Evolutionary conservation across 2,888 invertebrate genomes (phyloP).

Genomic region (Carpatolechia fugitivella): DNA sequence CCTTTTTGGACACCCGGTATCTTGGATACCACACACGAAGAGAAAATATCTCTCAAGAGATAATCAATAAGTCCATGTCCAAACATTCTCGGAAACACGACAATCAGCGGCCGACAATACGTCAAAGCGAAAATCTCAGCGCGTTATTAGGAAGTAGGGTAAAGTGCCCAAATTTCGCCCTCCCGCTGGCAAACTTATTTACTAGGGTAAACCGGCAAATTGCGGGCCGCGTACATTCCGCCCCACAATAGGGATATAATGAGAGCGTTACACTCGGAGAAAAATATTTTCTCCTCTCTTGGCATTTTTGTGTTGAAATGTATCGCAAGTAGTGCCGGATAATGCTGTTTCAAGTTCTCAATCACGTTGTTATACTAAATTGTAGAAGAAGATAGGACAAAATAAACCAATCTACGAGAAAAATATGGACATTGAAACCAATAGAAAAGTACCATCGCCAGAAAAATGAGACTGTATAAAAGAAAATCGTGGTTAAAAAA

Average conservation of each 20-base stretch:
- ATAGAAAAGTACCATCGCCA: too few relatives aligned
- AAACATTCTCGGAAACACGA: neutral
- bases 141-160: conserved; percentile 11
- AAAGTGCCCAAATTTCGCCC: conserved; percentile 17
- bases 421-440: too few relatives aligned
- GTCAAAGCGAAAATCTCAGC: conserved; percentile 9
- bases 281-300: conserved; percentile 11
- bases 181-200: conserved; percentile 19
- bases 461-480: too few relatives aligned
- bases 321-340: neutral
- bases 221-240: conserved; percentile 18
- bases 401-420: too few relatives aligned
- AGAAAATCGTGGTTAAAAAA: too few relatives aligned
- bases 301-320: conserved; percentile 8
- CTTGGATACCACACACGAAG: too few relatives aligned
- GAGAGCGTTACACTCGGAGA: conserved; percentile 13
- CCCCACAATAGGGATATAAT: conserved; percentile 20
- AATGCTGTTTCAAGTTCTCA: neutral
- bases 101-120: conserved; percentile 10
- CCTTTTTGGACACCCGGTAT: too few relatives aligned
- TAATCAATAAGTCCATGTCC: neutral
- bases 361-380: too few relatives aligned
- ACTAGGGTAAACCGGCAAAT: conserved; percentile 17
- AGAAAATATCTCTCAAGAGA: neutral
- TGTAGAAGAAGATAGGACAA: too few relatives aligned